phyloP scores from a whole-genome alignment of 2,797 vertebrate genomes.

The Amblyopsis hoosieri region DNA sequence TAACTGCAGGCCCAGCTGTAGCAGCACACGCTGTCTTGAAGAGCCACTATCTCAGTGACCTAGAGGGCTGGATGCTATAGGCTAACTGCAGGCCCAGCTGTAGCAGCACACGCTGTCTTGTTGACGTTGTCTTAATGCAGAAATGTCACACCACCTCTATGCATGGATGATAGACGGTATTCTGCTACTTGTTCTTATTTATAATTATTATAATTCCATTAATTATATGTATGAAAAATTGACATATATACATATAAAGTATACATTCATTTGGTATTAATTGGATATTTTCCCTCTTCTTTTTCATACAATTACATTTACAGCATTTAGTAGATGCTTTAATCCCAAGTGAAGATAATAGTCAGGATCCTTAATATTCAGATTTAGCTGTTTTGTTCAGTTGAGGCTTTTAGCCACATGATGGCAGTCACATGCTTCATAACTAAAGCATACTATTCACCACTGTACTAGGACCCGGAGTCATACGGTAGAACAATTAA shows the following conservation, averaged over 20 bases:
- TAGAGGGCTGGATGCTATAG: slow-evolving; percentile 16
- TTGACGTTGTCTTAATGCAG: too few relatives aligned
- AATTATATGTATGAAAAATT: too few relatives aligned
- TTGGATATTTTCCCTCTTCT: background rate
- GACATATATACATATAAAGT: background rate
- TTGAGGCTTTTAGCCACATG: slow-evolving; percentile 41
- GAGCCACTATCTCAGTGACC: slow-evolving; percentile 50
- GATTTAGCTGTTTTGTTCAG: background rate
- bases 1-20: slow-evolving; percentile 39
- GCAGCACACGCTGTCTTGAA: slow-evolving; percentile 17
- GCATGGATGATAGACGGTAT: too few relatives aligned
- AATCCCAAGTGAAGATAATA: background rate
- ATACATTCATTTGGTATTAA: background rate
- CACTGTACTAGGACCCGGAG: too few relatives aligned
- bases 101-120: slow-evolving; percentile 12
- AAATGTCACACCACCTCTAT: slow-evolving; percentile 13
- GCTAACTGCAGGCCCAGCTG: slow-evolving; percentile 37
- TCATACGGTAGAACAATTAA: too few relatives aligned
- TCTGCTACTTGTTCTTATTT: too few relatives aligned
- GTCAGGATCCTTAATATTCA: background rate
- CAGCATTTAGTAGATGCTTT: too few relatives aligned
- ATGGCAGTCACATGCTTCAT: slow-evolving; percentile 27
- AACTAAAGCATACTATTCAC: too few relatives aligned
- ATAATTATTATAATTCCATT: too few relatives aligned
- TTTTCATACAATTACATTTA: background rate